Base-by-base conservation (phyloP, 2,888 invertebrate species). In the Zygaena filipendulae region DNA sequence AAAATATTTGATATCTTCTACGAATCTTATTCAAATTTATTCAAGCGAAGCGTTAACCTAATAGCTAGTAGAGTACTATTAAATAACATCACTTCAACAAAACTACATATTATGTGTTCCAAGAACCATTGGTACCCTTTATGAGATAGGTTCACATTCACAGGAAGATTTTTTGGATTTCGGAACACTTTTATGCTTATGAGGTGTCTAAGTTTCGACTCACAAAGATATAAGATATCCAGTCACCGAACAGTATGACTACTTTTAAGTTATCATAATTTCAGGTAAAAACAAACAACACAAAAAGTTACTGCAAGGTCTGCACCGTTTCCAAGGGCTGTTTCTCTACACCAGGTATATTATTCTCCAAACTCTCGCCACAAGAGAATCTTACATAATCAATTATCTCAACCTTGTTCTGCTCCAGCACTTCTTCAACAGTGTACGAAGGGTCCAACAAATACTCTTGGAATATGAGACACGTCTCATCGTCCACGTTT, bases 361-460 rank as follows among this genome's bases (percentile, higher is more conserved):
- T 58, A 4, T 54, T 47, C 43, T 72, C 69, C 8, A 60, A 42
- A 11, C 49, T 47, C 64, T 93, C 95, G 2, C 97, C 96, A 59
- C 94, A 92, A 57, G 94, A 92, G 64, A 90, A 94, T 36, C 97
- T 83, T 35, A 88, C 84, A 63, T 92, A 97, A 62, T 95, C 92
- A 5, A 92, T 49, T 11, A 96, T 71, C 55, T 85, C 80, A 0
- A 86, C 60, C 35, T 84, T 72, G 43, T 88, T 79, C 37, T 87
- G 84, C 26, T 87, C 68, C 30, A 92, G 61, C 7, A 93, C 72
- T 40, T 91, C 87, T 20, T 86, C 85, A 0, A 97, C 89, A 3
- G 85, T 89, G 20, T 85, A 61, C 8, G 82, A 82, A 0, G 92
- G 86, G 57, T 97, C 92, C 11, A 93, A 61, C 20, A 97, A 71